These are phyloP conservation scores for Epizoanthus ramosus DNA, from an alignment of 92 coral and sea anemone genomes.

Conservation along the genomic window DNA sequence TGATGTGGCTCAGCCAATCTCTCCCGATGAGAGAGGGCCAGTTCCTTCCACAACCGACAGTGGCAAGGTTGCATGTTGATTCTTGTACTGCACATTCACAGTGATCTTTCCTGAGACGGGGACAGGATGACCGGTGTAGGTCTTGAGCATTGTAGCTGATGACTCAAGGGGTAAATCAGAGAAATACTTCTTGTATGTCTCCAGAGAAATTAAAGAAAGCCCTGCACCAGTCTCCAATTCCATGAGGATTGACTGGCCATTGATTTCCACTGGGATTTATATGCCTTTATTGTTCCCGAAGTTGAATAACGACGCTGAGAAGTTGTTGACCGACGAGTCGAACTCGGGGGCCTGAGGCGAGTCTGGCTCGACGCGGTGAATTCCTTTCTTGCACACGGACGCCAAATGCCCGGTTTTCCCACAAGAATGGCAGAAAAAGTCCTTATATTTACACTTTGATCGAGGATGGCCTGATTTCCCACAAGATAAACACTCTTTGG, in stretches of 20 bases:
- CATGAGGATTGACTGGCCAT: constrained; percentile 40
- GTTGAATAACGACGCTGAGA: constrained; percentile 43
- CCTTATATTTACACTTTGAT: constrained; percentile 17
- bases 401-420: constrained; percentile 29
- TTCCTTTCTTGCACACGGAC: constrained; percentile 24
- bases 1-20: constrained; percentile 49
- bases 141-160: constrained; percentile 48
- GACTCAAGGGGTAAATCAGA: constrained; percentile 51
- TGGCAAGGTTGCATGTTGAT: constrained; percentile 56
- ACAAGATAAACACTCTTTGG: constrained; percentile 16
- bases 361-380: constrained; percentile 19
- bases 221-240: constrained; percentile 67
- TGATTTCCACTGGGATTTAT: constrained; percentile 45
- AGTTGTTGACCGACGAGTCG: constrained; percentile 25
- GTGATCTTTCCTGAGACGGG: constrained; percentile 50
- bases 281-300: constrained; percentile 43
- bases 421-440: constrained; percentile 34
- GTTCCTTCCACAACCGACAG: constrained; percentile 56
- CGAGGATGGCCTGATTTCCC: constrained; percentile 32
- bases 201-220: constrained; percentile 43
- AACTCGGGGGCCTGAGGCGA: constrained; percentile 31
- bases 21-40: constrained; percentile 65
- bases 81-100: constrained; percentile 46
- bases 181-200: constrained; percentile 54
- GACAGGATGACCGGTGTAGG: constrained; percentile 54